These are phyloP conservation scores for Collichthys lucidus DNA, from an alignment of 2,113 vertebrate species.

Conservation along the genomic window DNA sequence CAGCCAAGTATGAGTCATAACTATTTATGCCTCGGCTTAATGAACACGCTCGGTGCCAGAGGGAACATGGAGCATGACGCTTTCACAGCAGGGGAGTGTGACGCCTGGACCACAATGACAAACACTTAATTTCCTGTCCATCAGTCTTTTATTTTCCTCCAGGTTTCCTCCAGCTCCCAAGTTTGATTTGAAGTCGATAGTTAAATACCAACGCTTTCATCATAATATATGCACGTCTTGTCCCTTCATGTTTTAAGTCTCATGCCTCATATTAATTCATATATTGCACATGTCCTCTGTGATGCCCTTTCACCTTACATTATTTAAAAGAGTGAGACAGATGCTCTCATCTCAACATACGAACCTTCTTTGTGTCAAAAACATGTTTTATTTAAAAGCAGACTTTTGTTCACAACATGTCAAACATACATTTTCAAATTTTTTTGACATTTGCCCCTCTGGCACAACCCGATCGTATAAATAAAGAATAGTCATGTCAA, in stretches of 20 bases:
- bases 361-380: background rate
- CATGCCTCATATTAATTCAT: background rate
- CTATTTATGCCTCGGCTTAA: slow-evolving; percentile 43
- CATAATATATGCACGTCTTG: background rate
- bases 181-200: slow-evolving; percentile 11
- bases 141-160: background rate
- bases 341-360: too few relatives aligned
- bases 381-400: slow-evolving; percentile 6
- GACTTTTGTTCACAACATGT: background rate
- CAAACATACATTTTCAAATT: background rate
- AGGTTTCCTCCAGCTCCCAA: background rate
- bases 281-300: background rate
- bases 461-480: background rate
- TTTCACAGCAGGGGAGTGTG: slow-evolving; percentile 9
- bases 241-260: background rate
- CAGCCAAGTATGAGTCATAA: slow-evolving; percentile 52
- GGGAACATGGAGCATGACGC: slow-evolving; percentile 24
- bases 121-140: slow-evolving; percentile 2
- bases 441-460: slow-evolving; percentile 3
- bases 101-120: slow-evolving; percentile 31
- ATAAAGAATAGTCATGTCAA: slow-evolving; percentile 22
- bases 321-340: background rate
- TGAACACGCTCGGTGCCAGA: slow-evolving; percentile 32
- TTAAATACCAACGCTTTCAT: slow-evolving; percentile 1
- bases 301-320: background rate